Base-by-base conservation (phyloP, 2,113 vertebrate genomes). In the Phoenicopterus ruber region DNA sequence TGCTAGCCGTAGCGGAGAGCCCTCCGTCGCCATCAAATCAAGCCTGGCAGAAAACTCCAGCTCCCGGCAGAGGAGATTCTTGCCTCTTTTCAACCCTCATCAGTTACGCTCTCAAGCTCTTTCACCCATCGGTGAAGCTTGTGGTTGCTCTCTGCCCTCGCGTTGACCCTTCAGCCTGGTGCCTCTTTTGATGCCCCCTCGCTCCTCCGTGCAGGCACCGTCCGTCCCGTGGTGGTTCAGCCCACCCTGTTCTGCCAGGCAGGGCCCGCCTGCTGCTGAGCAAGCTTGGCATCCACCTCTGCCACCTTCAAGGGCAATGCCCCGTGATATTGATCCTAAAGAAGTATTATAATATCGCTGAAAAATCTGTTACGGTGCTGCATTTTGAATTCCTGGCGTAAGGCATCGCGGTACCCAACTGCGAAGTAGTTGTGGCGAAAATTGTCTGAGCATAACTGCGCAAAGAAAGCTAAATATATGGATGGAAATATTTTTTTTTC, bases 131-230 rank as follows among this genome's bases (percentile, higher is more conserved):
- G 47, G 17, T 12, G 47, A 29, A 32, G 32, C 28, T 12, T 22
- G 12, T 49, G 24, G 50, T 82, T 82, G 32, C 15, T 44, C 40
- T 70, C 52, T 88, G 34, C 46, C 63, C 47, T 58, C 29, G 32
- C 32, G 2, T 8, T 38, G 47, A 18, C 29, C 9, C 32, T 38
- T 25, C 73, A 71, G 42, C 36, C 42, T 44, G 54, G 13, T 24
- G 17, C 3, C 1, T 52, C 3, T 67, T 42, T n/a, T 20, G 36
- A 20, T 38, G 18, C 4, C 24, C 22, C 16, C 15, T 11, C 1
- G 1, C 12, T 21, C 25, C 32, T 32, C n/a, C 0, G 5, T 14
- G 31, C 19, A 21, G 40, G 15, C 57, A 82, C n/a, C 7, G 0
- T 11, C 49, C 29, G 19, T 13, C 4, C 59, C 2, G 5, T 28